A percentile compares a stretch with the other conserved stretches of the same genome.
phyloP scores from a whole-genome alignment of 2,888 invertebrate genomes.

The Phrixothrix hirtus region DNA sequence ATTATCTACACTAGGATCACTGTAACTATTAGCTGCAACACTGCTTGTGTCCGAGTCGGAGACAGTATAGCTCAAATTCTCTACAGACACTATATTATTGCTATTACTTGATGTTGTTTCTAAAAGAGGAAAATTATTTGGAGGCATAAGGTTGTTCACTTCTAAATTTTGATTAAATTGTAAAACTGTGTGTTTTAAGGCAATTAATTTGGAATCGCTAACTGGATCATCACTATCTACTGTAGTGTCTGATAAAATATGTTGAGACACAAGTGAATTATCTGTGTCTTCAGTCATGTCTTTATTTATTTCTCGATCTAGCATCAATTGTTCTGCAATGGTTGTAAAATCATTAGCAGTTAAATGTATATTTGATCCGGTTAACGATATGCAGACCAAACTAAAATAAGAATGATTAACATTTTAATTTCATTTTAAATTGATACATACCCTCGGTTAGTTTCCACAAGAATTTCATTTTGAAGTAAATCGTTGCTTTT shows the following conservation, averaged over 20 bases:
- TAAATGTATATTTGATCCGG: slow-evolving; percentile 56
- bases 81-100: not conserved
- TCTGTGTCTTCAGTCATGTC: slow-evolving; percentile 13
- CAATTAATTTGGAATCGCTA: slow-evolving; percentile 49
- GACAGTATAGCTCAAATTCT: slow-evolving; percentile 17
- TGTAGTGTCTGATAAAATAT: slow-evolving; percentile 35
- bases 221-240: slow-evolving; percentile 53
- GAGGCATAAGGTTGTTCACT: not conserved
- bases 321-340: slow-evolving; percentile 55
- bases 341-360: slow-evolving; percentile 57
- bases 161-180: not conserved
- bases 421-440: slow-evolving; percentile 1
- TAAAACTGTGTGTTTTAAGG: not conserved
- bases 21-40: slow-evolving; percentile 19
- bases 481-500: slow-evolving; percentile 55
- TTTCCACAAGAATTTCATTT: slow-evolving; percentile 57
- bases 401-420: slow-evolving; percentile 43
- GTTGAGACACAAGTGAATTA: slow-evolving; percentile 28
- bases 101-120: not conserved
- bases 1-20: slow-evolving; percentile 16
- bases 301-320: slow-evolving; percentile 47
- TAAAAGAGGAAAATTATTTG: not conserved
- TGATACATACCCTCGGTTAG: slow-evolving; percentile 53
- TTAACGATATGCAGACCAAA: slow-evolving; percentile 56
- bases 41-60: slow-evolving; percentile 41